These are phyloP conservation scores for Bemisia tabaci DNA, from an alignment of 1,140 invertebrate genomes.

Conservation along the genomic window DNA sequence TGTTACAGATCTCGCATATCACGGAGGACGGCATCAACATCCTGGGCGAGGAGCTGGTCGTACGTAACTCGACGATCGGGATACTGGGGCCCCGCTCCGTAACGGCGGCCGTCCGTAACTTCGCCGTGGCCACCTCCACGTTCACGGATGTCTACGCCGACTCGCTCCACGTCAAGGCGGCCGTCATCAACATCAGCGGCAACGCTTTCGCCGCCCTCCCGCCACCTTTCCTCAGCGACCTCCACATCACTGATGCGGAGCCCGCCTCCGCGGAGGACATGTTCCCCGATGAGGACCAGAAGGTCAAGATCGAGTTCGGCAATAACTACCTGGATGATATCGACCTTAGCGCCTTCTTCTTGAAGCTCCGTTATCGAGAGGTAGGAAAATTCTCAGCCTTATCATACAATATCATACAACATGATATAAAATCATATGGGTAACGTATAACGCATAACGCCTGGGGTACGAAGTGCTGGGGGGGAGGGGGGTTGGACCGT, in stretches of 20 bases:
- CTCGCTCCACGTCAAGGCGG: neutral
- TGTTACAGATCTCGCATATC: neutral
- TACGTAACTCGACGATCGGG: neutral
- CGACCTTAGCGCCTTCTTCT: neutral
- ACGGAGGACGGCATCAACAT: neutral
- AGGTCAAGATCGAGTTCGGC: neutral
- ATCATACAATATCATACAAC: too few relatives aligned
- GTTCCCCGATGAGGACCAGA: neutral
- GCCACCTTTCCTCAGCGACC: neutral
- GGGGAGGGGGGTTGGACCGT: too few relatives aligned
- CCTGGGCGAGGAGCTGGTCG: neutral
- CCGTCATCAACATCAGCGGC: neutral
- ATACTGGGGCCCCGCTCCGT: neutral
- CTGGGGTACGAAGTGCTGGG: too few relatives aligned
- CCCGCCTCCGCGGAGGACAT: neutral
- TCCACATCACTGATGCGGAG: neutral
- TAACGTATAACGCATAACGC: too few relatives aligned
- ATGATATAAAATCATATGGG: too few relatives aligned
- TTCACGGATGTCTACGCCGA: neutral
- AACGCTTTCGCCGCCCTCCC: neutral
- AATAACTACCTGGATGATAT: neutral
- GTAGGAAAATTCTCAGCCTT: too few relatives aligned
- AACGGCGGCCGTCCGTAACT: neutral
- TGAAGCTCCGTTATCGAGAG: neutral
- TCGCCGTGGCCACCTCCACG: neutral